Percentiles rank a stretch among this genome's conserved stretches.
These are phyloP conservation scores for Chloebia gouldiae DNA, from an alignment of 2,113 vertebrate species.

Conservation along the genomic window DNA sequence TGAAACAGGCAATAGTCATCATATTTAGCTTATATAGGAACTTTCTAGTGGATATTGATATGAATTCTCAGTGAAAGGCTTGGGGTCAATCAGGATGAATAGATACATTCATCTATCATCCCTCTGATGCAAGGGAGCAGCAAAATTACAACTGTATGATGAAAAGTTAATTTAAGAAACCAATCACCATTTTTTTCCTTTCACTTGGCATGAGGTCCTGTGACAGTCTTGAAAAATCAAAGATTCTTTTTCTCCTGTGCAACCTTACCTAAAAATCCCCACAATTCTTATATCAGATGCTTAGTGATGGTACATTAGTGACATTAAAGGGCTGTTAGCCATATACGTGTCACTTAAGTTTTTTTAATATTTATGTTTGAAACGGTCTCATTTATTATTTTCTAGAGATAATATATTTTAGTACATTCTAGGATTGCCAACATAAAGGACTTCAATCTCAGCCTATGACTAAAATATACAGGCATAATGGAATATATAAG, in stretches of 20 bases:
- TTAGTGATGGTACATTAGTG: neutral
- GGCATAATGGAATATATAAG: too few relatives aligned
- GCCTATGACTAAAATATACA: neutral
- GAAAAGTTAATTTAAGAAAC: neutral
- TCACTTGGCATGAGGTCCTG: neutral
- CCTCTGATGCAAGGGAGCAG: neutral
- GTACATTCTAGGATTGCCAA: accelerated
- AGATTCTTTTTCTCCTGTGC: neutral
- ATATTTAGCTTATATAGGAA: neutral
- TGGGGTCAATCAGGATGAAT: neutral
- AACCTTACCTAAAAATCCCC: neutral
- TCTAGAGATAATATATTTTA: neutral
- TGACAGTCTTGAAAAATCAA: neutral
- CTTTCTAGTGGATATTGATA: neutral
- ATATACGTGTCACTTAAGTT: neutral
- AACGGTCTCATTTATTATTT: neutral
- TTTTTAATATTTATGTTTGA: neutral
- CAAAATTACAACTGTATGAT: neutral
- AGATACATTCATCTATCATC: neutral
- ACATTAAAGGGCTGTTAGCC: neutral
- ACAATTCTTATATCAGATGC: neutral
- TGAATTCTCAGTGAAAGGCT: neutral
- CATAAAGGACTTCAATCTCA: neutral
- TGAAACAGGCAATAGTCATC: neutral
- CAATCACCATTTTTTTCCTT: neutral